Evolutionary conservation across 1,140 invertebrate species (phyloP), one percentile per base, ranked within the genome.

Genomic region (Brachionus rubens): DNA sequence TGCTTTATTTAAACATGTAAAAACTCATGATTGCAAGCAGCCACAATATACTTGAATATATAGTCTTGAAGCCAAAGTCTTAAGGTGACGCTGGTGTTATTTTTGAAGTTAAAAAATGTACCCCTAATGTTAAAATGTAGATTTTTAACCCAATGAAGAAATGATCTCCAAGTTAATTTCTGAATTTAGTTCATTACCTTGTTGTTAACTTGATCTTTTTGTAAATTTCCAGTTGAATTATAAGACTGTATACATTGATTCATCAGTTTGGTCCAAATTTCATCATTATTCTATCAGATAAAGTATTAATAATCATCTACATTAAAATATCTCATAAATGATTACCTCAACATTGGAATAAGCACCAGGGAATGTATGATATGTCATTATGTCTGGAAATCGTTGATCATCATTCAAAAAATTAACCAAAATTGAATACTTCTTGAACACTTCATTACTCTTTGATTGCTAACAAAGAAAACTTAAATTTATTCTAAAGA

Each of bases 341-440:
- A 6, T 52, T 54, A 54, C 52, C 4, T 14, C 24, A 28, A 28
- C 52, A 9, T 54, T 54, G 6, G 52, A 54, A 50, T 72, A 72
- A 14, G 68, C 68, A 5, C 21, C 28, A 10, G 68, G 68, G 10
- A 72, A 72, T n/a, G 36, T 33, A n/a, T 72, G 68, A 30, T 50
- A 50, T 7, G 54, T 59, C 36, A 16, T 59, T 41, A 59, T 59
- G n/a, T 59, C 16, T 2, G 54, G 28, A 59, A 59, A 59, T 3
- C 33, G 54, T 7, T 59, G 28, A 16, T 59, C 54, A 36, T 59
- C 54, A 36, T 59, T 59, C 30, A 59, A 41, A 41, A 59, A 59
- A 59, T 59, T 40, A 16, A 36, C 19, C n/a, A 59, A 36, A 33
- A 59, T 59, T 36, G 54, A 59, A 59, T 59, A 59, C 7, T 59